Evolutionary conservation across 2,888 invertebrate genomes (phyloP).

Genomic region (Tiliacea citrago): DNA sequence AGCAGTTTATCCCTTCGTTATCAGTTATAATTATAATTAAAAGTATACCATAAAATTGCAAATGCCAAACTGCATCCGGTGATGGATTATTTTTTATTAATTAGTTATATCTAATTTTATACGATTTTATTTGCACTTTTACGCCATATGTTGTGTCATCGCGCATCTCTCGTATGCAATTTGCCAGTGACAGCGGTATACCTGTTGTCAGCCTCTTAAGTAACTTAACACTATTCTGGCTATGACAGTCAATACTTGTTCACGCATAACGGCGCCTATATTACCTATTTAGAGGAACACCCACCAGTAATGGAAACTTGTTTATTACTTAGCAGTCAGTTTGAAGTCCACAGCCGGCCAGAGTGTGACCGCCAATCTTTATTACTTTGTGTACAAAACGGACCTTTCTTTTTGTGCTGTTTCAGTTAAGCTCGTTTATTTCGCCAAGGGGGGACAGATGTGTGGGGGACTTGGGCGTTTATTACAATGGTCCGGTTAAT

Average conservation of each 20-base stretch:
- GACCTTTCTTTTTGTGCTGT: conserved; percentile 68
- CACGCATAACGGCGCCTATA: conserved; percentile 9
- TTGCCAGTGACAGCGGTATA: no score
- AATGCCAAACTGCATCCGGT: no score
- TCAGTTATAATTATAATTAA: no score
- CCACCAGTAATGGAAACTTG: conserved; percentile 58
- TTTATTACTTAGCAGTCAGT: conserved; percentile 43
- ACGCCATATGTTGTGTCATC: no score
- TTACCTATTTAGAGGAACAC: conserved; percentile 21
- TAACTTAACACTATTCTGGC: not conserved
- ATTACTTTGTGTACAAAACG: conserved; percentile 69
- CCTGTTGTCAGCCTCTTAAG: no score
- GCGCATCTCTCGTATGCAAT: no score
- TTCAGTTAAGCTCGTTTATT: conserved; percentile 70
- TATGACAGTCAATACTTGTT: conserved; percentile 4
- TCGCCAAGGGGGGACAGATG: conserved; percentile 61
- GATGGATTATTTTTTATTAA: no score
- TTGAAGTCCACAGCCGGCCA: conserved; percentile 51
- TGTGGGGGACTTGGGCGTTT: conserved; percentile 48
- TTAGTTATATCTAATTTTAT: no score
- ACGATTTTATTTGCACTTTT: no score
- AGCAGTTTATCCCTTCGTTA: no score
- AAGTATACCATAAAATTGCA: no score
- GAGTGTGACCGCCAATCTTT: conserved; percentile 69
- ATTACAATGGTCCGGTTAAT: conserved; percentile 33